Conservation (phyloP, 2,113 vertebrate species). For the Chaetodon trifascialis region DNA sequence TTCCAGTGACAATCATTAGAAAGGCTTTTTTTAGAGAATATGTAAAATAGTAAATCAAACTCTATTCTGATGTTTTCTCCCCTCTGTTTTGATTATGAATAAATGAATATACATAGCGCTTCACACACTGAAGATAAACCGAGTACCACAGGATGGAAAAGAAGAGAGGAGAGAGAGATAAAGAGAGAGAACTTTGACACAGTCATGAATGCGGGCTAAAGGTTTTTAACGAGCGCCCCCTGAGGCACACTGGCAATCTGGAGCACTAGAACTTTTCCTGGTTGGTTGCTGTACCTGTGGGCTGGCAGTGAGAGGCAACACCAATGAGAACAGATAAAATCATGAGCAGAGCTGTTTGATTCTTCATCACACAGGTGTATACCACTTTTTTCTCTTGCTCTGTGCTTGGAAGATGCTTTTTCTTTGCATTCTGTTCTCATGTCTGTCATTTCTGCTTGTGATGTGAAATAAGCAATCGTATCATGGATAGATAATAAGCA, state of each 20-base stretch:
- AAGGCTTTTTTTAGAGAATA: not conserved
- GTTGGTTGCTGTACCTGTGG: constrained; percentile 37
- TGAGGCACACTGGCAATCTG: constrained; percentile 30
- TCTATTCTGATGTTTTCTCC: not conserved
- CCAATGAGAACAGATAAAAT: constrained; percentile 20
- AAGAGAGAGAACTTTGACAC: constrained; percentile 2
- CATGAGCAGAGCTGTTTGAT: not conserved
- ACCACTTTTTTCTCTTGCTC: not conserved
- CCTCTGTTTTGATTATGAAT: not conserved
- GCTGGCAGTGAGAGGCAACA: constrained; percentile 32
- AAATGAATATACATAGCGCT: not conserved
- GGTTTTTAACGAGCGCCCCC: constrained; percentile 35
- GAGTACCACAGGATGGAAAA: not conserved
- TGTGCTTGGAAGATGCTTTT: not conserved
- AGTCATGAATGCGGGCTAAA: constrained; percentile 28
- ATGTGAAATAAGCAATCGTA: not conserved
- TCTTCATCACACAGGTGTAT: not conserved
- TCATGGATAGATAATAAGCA: not conserved
- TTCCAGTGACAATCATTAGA: not conserved
- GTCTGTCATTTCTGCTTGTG: no score
- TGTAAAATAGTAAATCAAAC: not conserved
- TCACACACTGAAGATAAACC: not conserved
- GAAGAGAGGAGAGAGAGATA: not conserved
- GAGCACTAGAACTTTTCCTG: constrained; percentile 37
- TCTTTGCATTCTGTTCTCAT: not conserved